phyloP scores from a whole-genome alignment of 2,888 invertebrate species.

The Drosophila ezoana region DNA sequence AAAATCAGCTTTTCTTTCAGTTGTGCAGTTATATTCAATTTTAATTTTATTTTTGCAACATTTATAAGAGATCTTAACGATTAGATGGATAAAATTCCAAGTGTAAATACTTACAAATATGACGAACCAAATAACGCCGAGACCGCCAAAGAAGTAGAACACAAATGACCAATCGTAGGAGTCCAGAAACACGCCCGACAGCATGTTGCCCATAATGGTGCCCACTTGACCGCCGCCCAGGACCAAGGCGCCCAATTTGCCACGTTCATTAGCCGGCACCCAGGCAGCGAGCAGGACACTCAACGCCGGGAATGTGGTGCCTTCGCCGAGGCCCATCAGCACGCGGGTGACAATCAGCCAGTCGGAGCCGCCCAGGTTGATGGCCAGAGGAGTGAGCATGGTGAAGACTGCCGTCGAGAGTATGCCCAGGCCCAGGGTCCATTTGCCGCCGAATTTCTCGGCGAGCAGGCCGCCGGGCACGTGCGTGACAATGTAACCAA shows the following conservation, averaged over 20 bases:
- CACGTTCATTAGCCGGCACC: slow-evolving; percentile 92
- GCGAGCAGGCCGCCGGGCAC: slow-evolving; percentile 93
- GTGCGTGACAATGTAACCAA: slow-evolving; percentile 93
- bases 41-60: too few species aligned
- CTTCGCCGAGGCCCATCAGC: slow-evolving; percentile 93
- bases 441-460: slow-evolving; percentile 93
- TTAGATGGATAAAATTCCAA: too few species aligned
- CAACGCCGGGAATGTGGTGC: slow-evolving; percentile 93
- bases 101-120: slow-evolving; percentile 86
- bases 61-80: too few species aligned
- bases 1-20: neutral
- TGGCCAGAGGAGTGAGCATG: slow-evolving; percentile 91
- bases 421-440: slow-evolving; percentile 92
- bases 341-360: slow-evolving; percentile 91
- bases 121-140: slow-evolving; percentile 91
- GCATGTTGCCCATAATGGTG: slow-evolving; percentile 88
- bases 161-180: slow-evolving; percentile 90
- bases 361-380: slow-evolving; percentile 87
- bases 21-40: too few species aligned
- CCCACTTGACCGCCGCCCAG: slow-evolving; percentile 91
- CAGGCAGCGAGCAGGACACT: slow-evolving; percentile 92
- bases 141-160: slow-evolving; percentile 92
- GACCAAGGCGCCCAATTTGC: slow-evolving; percentile 91
- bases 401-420: slow-evolving; percentile 93
- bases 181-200: slow-evolving; percentile 90